Conservation (phyloP, 2,888 invertebrate species). For the Parascotia fuliginaria region DNA sequence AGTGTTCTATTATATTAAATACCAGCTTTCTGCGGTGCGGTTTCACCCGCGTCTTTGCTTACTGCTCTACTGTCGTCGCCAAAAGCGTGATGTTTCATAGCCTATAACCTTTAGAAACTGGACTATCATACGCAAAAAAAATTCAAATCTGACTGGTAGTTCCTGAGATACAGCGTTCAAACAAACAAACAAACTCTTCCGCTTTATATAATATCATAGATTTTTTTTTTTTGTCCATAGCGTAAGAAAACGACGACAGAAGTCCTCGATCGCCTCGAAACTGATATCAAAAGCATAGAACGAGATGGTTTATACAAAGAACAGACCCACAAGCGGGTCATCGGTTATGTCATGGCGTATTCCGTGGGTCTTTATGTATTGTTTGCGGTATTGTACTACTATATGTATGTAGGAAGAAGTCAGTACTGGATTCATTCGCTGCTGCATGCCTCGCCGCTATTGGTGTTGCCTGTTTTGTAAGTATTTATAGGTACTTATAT, state of each 20-base stretch:
- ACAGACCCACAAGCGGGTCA: constrained; percentile 91
- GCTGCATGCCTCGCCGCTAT: constrained; percentile 91
- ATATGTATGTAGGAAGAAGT: constrained; percentile 92
- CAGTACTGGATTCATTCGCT: constrained; percentile 89
- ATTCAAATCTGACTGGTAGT: no score
- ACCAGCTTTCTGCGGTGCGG: no score
- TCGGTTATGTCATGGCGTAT: constrained; percentile 90
- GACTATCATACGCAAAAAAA: no score
- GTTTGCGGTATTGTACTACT: constrained; percentile 90
- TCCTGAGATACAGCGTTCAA: no score
- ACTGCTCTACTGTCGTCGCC: no score
- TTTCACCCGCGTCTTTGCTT: no score
- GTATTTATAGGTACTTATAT: constrained; percentile 59
- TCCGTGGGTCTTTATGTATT: constrained; percentile 90
- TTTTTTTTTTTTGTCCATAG: constrained; percentile 49
- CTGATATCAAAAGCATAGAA: constrained; percentile 92
- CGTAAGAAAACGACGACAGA: constrained; percentile 80
- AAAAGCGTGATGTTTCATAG: no score
- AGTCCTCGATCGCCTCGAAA: constrained; percentile 89
- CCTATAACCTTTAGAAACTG: no score
- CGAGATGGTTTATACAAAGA: constrained; percentile 92
- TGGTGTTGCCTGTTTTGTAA: constrained; percentile 94
- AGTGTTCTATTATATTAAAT: no score
- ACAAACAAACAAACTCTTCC: no score
- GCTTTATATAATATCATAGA: background rate